These are phyloP conservation scores for Colinus virginianus DNA, from an alignment of 2,113 vertebrate genomes.

Conservation along the genomic window DNA sequence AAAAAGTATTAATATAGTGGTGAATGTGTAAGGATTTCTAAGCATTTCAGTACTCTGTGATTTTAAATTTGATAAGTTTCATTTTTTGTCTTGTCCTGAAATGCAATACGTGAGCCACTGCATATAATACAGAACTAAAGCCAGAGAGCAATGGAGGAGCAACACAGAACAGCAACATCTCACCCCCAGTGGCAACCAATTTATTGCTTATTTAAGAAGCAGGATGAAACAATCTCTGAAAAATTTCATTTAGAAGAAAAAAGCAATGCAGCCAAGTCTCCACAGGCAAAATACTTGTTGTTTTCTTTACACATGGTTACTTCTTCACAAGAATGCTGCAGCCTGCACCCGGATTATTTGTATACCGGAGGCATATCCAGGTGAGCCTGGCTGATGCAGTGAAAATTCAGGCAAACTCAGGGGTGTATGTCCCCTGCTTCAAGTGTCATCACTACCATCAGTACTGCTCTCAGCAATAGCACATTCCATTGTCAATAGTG, in stretches of 20 bases:
- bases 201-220: background rate
- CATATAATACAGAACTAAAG: background rate
- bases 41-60: background rate
- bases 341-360: rapidly evolving
- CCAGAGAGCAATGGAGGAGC: background rate
- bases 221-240: background rate
- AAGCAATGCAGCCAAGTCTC: background rate
- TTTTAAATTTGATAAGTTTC: background rate
- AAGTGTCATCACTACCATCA: no score
- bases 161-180: background rate
- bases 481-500: background rate
- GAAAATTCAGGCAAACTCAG: background rate
- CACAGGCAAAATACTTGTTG: background rate
- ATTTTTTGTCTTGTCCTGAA: background rate
- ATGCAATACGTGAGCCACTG: background rate
- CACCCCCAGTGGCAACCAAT: background rate
- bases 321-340: background rate
- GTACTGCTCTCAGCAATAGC: background rate
- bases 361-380: background rate
- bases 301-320: background rate
- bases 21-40: background rate
- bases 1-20: background rate
- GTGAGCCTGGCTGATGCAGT: background rate
- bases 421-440: no score
- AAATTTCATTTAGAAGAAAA: background rate